Evolutionary conservation across 1,140 invertebrate species (phyloP), one percentile per base, ranked within the genome.

Genomic region (Neodiprion fabricii): DNA sequence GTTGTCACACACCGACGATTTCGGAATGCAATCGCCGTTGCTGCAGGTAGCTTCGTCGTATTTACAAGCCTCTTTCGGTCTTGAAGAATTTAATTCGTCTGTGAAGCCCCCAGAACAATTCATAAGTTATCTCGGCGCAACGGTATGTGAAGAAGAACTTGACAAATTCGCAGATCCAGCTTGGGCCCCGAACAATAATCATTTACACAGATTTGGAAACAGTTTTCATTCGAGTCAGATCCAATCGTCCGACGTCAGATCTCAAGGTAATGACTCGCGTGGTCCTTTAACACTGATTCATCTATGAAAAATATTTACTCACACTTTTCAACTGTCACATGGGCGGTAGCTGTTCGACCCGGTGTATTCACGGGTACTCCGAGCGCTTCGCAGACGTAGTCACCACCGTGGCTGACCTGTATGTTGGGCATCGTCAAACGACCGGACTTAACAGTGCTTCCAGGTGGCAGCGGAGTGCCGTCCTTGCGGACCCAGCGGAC

Each of bases 11-110:
- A 98, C 92, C 72, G 91, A 90, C 4, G 90, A 85, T 83, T 94
- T 95, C 0, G 92, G 89, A 77, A 99, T 97, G 84, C 98, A 99
- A 75, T 97, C 92, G 61, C 96, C 96, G 85, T 96, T 98, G 53
- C 91, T 92, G 83, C 98, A 99, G 0, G 96, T 97, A 0, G 97
- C 96, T 89, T 99, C 93, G 77, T 96, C 90, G 17, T 91, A 85
- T 73, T 88, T 89, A 83, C 97, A 98, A 9, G 90, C 86, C 81
- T 85, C 85, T 75, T 91, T 88, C 47, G 91, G 88, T 48, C 86
- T 85, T 28, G 83, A 83, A 1, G 80, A 74, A 14, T 88, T 85
- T 67, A 83, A 80, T 72, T 89, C 88, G 67, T 87, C 91, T 90
- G 70, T 8, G 80, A 78, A 40, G 1, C 1, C 28, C 28, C 28